Evolutionary conservation across 2,113 vertebrate species (phyloP).

Genomic region (Phaethon lepturus): DNA sequence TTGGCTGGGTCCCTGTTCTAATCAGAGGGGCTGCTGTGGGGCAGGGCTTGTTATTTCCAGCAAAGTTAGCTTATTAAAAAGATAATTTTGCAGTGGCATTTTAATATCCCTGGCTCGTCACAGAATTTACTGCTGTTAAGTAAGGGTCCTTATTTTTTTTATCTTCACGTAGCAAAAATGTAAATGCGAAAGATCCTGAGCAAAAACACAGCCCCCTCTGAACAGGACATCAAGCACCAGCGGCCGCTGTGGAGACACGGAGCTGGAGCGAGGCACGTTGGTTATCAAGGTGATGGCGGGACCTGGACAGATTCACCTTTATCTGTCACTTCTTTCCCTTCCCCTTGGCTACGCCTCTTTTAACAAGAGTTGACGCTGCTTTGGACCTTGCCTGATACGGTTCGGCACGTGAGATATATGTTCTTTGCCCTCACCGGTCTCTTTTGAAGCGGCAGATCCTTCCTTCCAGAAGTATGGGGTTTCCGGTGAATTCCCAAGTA

Average conservation of each 20-base stretch:
- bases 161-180: background rate
- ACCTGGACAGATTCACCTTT: background rate
- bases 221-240: rapidly evolving
- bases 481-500: background rate
- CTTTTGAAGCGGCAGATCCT: background rate
- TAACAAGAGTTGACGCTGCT: background rate
- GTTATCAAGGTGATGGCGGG: background rate
- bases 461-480: rapidly evolving
- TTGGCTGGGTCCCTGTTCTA: conserved; percentile 17
- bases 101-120: background rate
- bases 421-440: background rate
- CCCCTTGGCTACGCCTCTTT: background rate
- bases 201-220: background rate
- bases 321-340: background rate
- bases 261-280: background rate
- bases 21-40: background rate
- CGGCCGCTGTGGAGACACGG: background rate
- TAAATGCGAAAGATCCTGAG: background rate
- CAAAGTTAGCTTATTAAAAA: background rate
- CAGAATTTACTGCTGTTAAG: background rate
- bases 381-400: background rate
- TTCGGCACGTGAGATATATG: background rate
- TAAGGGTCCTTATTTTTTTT: background rate
- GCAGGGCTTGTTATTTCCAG: background rate
- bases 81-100: background rate